Conservation (phyloP, 2,888 invertebrate genomes). For the Amiota minor region DNA sequence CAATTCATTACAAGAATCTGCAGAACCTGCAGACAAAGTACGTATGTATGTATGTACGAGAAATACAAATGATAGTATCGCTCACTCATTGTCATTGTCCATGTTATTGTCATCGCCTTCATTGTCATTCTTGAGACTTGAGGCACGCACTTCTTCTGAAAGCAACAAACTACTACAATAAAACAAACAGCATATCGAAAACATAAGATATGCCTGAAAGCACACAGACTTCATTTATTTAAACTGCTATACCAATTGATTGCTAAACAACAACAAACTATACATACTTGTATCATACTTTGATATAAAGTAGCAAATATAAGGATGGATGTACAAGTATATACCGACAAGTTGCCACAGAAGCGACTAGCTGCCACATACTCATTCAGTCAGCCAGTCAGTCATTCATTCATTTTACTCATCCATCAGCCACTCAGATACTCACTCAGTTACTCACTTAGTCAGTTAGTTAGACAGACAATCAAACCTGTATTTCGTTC, state of each 20-base stretch:
- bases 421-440: no score
- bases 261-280: neutral
- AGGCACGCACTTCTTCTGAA: neutral
- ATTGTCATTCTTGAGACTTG: no score
- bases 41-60: no score
- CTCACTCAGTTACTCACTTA: no score
- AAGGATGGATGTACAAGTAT: no score
- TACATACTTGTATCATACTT: neutral
- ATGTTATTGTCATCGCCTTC: no score
- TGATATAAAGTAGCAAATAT: no score
- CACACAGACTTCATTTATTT: slow-evolving; percentile 20
- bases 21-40: no score
- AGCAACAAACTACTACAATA: slow-evolving; percentile 19
- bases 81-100: no score
- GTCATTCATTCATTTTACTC: no score
- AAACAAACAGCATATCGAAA: slow-evolving; percentile 14
- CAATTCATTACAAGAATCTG: neutral
- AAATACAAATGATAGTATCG: no score
- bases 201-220: slow-evolving; percentile 17
- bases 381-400: neutral
- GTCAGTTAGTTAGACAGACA: neutral
- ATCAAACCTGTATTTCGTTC: neutral
- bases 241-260: no score
- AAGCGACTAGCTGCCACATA: neutral
- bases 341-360: neutral